These are phyloP conservation scores for Osedax frankpressi DNA, from an alignment of 2,888 invertebrate genomes.

Conservation along the genomic window DNA sequence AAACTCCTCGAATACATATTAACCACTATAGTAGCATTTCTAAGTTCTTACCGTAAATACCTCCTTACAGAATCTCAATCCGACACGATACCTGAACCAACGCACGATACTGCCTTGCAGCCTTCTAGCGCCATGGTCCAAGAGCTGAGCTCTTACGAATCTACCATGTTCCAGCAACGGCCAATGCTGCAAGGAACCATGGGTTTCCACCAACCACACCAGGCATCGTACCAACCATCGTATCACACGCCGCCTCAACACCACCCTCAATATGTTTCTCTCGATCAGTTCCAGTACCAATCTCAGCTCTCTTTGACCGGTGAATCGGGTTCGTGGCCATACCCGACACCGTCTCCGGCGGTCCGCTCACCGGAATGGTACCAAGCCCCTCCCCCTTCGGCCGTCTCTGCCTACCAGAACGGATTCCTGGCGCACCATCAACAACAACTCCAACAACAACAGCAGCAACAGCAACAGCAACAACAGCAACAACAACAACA, in stretches of 20 bases:
- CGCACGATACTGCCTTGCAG: too few species aligned
- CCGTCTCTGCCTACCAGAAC: background rate
- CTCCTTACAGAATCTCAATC: too few species aligned
- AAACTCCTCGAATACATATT: too few species aligned
- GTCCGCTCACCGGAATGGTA: background rate
- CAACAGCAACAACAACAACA: background rate
- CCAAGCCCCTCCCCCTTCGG: too few species aligned
- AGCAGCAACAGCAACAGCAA: background rate
- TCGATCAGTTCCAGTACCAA: background rate
- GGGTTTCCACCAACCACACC: background rate
- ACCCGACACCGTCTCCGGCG: background rate
- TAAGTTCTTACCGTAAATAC: too few species aligned
- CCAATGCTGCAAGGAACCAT: background rate
- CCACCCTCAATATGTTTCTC: background rate
- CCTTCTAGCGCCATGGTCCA: background rate
- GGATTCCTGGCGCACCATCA: background rate
- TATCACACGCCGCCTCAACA: background rate
- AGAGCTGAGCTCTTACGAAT: background rate
- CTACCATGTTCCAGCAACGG: background rate
- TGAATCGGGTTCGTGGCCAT: background rate
- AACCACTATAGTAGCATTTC: too few species aligned
- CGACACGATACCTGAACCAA: too few species aligned
- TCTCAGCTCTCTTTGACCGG: background rate
- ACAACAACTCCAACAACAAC: background rate
- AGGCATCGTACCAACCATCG: background rate